Evolutionary conservation across 2,113 vertebrate species (phyloP).

Genomic region (Malurus alboscapulatus): DNA sequence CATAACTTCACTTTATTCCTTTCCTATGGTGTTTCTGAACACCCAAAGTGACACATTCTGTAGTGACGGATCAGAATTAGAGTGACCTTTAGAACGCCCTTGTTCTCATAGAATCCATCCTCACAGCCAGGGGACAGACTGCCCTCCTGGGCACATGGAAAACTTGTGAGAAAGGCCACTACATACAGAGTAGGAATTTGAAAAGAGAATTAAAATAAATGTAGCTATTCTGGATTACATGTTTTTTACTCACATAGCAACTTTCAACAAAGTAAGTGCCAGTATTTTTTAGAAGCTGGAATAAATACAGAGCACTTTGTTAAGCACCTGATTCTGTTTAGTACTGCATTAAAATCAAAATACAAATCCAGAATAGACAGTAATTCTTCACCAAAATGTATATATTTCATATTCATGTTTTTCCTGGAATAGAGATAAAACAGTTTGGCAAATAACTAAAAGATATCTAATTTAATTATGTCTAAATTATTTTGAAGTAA

Average conservation of each 20-base stretch:
- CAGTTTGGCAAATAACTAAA: neutral
- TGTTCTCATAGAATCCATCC: rapidly evolving
- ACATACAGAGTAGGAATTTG: neutral
- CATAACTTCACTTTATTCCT: neutral
- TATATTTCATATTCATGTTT: neutral
- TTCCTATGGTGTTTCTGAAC: neutral
- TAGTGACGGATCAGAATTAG: neutral
- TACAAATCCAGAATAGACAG: neutral
- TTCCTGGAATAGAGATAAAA: neutral
- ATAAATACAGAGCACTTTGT: neutral
- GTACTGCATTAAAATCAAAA: neutral
- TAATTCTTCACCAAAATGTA: neutral
- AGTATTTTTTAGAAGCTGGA: neutral
- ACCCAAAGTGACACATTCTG: neutral
- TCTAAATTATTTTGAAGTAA: neutral
- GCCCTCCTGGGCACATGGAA: neutral
- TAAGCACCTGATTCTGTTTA: neutral
- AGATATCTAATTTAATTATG: neutral
- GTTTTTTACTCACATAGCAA: neutral
- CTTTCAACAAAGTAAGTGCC: neutral
- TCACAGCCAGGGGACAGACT: neutral
- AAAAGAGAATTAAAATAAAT: neutral
- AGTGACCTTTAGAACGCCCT: neutral
- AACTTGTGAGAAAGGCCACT: neutral
- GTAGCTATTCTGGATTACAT: neutral